Evolutionary conservation across 2,888 invertebrate species (phyloP).

Genomic region (Apodemia zela): DNA sequence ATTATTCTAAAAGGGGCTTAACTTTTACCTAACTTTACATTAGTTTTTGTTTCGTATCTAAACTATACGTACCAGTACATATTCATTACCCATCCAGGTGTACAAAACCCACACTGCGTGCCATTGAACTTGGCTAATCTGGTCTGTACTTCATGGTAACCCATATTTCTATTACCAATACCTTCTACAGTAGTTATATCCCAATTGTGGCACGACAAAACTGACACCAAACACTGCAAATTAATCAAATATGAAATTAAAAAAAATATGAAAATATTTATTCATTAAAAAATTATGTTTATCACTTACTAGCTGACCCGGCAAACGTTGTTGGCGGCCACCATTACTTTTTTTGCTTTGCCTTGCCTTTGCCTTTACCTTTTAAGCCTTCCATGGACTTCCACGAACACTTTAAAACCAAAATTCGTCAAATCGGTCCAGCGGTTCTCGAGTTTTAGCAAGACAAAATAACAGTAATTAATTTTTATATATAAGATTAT

Average conservation of each 20-base stretch:
- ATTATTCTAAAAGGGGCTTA: too few relatives aligned
- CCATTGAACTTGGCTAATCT: slow-evolving; percentile 82
- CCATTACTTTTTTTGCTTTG: too few relatives aligned
- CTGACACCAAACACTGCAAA: slow-evolving; percentile 62
- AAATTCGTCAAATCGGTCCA: too few relatives aligned
- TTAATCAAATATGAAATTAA: not conserved
- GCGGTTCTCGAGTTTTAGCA: too few relatives aligned
- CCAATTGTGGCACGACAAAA: slow-evolving; percentile 77
- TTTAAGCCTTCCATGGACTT: too few relatives aligned
- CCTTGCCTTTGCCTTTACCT: too few relatives aligned
- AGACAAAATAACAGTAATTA: too few relatives aligned
- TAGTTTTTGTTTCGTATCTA: not conserved
- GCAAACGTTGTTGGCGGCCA: too few relatives aligned
- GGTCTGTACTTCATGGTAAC: slow-evolving; percentile 84
- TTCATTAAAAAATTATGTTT: not conserved
- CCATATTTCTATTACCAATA: slow-evolving; percentile 76
- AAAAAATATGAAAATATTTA: not conserved
- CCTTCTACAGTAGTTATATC: slow-evolving; percentile 84
- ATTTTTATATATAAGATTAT: too few relatives aligned
- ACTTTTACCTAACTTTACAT: too few relatives aligned
- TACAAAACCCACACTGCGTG: slow-evolving; percentile 87
- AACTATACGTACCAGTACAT: slow-evolving; percentile 74
- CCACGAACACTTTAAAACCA: too few relatives aligned
- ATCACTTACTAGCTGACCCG: too few relatives aligned
- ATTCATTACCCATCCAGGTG: slow-evolving; percentile 88